These are phyloP conservation scores for Pardalotus punctatus DNA, from an alignment of 2,113 vertebrate species.

Conservation along the genomic window DNA sequence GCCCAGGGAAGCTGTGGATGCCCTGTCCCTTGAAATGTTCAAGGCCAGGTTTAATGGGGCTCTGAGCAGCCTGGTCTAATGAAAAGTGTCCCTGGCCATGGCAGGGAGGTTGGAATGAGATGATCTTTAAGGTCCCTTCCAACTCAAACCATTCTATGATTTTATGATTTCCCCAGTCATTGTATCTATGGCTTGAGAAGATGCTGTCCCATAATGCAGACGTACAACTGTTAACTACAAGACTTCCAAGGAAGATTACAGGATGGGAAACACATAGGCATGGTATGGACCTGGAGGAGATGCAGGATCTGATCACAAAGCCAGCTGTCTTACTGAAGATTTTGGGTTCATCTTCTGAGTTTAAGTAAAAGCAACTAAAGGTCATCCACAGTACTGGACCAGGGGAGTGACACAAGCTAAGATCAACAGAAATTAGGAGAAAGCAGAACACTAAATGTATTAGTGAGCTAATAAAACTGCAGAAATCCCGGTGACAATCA, in stretches of 20 bases:
- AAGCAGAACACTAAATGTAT: background rate
- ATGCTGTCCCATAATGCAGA: background rate
- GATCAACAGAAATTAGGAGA: background rate
- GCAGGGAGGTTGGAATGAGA: background rate
- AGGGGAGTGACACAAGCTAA: background rate
- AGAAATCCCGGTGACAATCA: background rate
- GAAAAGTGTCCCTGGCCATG: background rate
- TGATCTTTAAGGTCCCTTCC: background rate
- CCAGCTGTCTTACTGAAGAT: background rate
- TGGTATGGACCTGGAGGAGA: background rate
- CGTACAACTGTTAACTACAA: accelerated
- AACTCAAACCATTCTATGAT: background rate
- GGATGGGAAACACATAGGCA: background rate
- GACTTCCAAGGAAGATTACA: background rate
- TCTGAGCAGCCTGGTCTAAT: background rate
- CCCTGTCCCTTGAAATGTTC: background rate
- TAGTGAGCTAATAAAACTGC: background rate
- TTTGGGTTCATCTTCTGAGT: background rate
- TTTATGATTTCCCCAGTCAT: background rate
- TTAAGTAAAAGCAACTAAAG: background rate
- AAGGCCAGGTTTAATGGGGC: background rate
- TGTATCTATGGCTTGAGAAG: background rate
- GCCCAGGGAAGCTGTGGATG: background rate
- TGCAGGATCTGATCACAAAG: background rate
- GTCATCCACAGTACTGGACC: background rate